phyloP scores from a whole-genome alignment of 2,888 invertebrate genomes.

The Agrochola litura region DNA sequence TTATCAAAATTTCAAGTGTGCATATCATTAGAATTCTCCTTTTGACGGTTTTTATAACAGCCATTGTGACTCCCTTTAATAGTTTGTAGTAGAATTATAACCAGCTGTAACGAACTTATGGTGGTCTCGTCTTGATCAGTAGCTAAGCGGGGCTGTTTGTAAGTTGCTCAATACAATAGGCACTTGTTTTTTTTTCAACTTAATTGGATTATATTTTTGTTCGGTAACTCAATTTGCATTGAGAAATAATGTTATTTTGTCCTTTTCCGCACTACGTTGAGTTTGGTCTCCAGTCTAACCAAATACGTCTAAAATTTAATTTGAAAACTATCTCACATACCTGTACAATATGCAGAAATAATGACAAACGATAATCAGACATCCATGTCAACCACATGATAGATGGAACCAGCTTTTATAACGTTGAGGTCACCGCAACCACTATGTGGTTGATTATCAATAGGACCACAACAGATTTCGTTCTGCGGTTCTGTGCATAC shows the following conservation, averaged over 20 bases:
- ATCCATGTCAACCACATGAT: slow-evolving; percentile 35
- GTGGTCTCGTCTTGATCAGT: background rate
- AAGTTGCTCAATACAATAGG: background rate
- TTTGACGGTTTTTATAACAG: background rate
- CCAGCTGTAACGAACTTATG: background rate
- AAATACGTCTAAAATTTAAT: background rate
- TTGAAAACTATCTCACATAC: background rate
- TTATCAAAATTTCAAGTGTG: background rate
- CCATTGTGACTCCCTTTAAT: too few relatives aligned
- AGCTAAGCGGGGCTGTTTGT: background rate
- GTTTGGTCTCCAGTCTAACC: background rate
- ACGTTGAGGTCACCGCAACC: slow-evolving; percentile 25
- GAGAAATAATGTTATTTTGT: background rate
- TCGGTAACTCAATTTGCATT: background rate
- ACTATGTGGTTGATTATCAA: slow-evolving; percentile 57
- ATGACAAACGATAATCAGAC: slow-evolving; percentile 8
- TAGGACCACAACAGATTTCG: slow-evolving; percentile 53
- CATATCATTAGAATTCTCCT: background rate
- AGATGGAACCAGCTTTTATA: slow-evolving; percentile 40
- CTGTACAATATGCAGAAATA: background rate
- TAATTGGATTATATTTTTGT: too few relatives aligned
- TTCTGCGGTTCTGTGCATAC: slow-evolving; percentile 39
- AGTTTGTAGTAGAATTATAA: background rate
- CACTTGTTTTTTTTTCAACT: background rate
- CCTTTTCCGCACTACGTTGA: background rate